Evolutionary conservation across 2,888 invertebrate species (phyloP).

Genomic region (Ormyrus labotus): DNA sequence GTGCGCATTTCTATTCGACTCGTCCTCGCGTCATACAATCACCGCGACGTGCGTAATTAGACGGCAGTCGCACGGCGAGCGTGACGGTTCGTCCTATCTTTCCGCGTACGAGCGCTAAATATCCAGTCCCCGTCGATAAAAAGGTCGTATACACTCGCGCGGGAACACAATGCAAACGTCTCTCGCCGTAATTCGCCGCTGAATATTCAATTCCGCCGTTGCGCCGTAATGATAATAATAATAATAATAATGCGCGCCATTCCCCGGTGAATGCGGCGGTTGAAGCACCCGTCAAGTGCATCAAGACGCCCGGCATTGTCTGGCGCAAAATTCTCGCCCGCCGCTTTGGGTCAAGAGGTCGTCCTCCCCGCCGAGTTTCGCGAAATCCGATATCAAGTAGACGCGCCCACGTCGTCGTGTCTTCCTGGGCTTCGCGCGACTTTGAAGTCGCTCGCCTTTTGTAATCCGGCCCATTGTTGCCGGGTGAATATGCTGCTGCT

Average conservation of each 20-base stretch:
- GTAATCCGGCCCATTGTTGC: neutral
- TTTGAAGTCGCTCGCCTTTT: neutral
- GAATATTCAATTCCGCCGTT: conserved; percentile 33
- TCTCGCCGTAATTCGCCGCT: neutral
- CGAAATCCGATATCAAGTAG: conserved; percentile 10
- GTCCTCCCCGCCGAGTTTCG: conserved; percentile 4
- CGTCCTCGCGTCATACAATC: no score
- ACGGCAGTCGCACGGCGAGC: no score
- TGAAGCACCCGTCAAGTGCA: conserved; percentile 11
- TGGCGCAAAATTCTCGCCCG: neutral
- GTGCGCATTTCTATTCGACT: no score
- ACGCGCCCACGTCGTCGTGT: neutral
- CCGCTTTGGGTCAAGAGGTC: conserved; percentile 32
- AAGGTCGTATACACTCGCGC: no score
- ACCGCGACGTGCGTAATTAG: no score
- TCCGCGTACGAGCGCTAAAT: no score
- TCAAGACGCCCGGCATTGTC: conserved; percentile 21
- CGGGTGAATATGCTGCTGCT: no score
- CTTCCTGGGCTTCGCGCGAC: neutral
- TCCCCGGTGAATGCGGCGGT: neutral
- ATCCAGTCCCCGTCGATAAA: no score
- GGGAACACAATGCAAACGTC: no score
- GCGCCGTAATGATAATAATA: neutral
- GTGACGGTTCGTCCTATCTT: no score
- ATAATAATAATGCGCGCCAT: neutral